Percentiles rank a stretch among this genome's conserved stretches.
phyloP scores from a whole-genome alignment of 2,888 invertebrate species.

The Teleiodes luculella region DNA sequence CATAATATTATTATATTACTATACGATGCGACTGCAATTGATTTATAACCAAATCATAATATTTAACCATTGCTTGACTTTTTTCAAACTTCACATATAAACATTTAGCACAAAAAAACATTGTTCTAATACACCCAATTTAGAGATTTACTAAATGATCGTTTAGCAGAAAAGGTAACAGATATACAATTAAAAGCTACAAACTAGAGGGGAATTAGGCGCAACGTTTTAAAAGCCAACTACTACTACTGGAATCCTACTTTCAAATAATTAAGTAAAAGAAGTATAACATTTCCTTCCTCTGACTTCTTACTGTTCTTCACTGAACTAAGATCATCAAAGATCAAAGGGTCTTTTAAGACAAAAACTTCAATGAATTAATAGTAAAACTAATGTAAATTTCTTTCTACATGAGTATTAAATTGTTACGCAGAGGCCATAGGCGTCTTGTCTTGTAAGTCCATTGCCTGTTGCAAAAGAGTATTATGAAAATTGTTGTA shows the following conservation, averaged over 20 bases:
- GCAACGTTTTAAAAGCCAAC: conserved; percentile 7
- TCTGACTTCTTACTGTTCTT: not conserved
- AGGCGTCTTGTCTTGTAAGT: not conserved
- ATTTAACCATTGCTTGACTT: no score
- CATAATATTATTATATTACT: no score
- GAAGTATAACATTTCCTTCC: not conserved
- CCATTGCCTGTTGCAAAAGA: not conserved
- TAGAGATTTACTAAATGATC: not conserved
- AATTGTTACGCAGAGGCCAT: no score
- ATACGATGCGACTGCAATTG: no score
- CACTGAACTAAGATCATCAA: not conserved
- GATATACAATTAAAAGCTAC: conserved; percentile 17
- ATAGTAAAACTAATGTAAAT: not conserved
- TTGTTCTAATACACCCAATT: not conserved
- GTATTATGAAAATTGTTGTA: not conserved
- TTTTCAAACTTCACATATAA: no score
- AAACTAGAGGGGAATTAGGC: conserved; percentile 10
- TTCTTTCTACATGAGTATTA: no score
- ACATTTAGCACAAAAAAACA: no score
- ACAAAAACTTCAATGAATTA: no score
- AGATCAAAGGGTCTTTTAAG: no score
- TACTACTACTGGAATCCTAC: conserved; percentile 28
- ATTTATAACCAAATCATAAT: no score
- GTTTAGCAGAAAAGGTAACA: conserved; percentile 11
- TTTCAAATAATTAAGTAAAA: conserved; percentile 13